phyloP scores from a whole-genome alignment of 2,888 invertebrate genomes.

The Polia nebulosa region DNA sequence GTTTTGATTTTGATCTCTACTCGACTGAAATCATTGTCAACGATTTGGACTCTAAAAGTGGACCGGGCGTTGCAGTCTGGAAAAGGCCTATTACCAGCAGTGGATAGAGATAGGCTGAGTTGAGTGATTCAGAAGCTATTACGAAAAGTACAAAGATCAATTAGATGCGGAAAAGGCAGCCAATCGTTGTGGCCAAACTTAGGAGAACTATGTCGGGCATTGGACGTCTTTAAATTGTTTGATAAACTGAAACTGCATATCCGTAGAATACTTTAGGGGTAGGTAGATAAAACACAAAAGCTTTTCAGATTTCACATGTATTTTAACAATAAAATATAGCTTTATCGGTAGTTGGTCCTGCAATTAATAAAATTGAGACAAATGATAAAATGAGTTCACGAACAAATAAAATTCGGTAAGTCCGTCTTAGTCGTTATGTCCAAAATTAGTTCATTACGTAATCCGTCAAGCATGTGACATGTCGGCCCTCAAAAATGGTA shows the following conservation, averaged over 20 bases:
- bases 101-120: neutral
- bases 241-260: neutral
- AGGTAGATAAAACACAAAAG: neutral
- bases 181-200: neutral
- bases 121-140: neutral
- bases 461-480: neutral
- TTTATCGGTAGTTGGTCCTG: neutral
- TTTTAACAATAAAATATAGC: neutral
- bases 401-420: neutral
- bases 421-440: neutral
- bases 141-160: too few species aligned
- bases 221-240: neutral
- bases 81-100: neutral
- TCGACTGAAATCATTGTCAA: neutral
- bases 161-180: neutral
- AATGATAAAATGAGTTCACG: too few species aligned
- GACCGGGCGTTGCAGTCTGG: neutral
- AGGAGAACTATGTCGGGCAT: neutral
- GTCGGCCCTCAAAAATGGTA: neutral
- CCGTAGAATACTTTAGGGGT: neutral
- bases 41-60: neutral
- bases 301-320: too few species aligned
- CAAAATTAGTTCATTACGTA: neutral
- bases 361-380: neutral
- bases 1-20: neutral